A percentile compares a stretch with the other conserved stretches of the same genome.
Evolutionary conservation across 2,113 vertebrate species (phyloP).

Genomic region (Orcinus orca): DNA sequence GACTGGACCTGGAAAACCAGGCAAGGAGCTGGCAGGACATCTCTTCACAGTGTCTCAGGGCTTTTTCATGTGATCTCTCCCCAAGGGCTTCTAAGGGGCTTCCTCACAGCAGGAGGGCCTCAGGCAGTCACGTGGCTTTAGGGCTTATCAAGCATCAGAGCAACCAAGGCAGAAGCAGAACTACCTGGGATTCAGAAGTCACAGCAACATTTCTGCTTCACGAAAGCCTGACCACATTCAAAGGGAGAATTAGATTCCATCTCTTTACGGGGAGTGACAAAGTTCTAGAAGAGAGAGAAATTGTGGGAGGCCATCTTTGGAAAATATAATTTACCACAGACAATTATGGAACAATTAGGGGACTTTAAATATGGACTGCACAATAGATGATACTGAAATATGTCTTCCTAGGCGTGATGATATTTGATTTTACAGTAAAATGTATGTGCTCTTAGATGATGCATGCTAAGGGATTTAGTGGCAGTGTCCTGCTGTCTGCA

Average conservation of each 20-base stretch:
- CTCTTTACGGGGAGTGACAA: neutral
- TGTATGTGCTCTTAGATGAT: neutral
- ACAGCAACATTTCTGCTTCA: neutral
- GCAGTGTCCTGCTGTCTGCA: neutral
- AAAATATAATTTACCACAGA: neutral
- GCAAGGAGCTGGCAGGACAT: neutral
- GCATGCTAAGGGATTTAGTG: neutral
- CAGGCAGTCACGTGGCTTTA: accelerated
- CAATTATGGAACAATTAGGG: neutral
- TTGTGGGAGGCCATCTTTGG: neutral
- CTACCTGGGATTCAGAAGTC: neutral
- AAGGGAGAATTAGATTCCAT: neutral
- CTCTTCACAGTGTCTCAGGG: neutral
- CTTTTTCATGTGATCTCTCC: neutral
- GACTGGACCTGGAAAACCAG: neutral
- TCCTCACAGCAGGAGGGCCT: neutral
- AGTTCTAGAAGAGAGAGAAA: neutral
- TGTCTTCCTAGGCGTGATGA: neutral
- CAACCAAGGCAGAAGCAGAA: neutral
- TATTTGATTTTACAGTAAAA: neutral
- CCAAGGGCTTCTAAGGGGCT: neutral
- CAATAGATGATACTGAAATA: neutral
- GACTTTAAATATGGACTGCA: neutral
- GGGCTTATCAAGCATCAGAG: neutral
- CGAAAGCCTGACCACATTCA: neutral